These are phyloP conservation scores for Trimorus sp. DNA, from an alignment of 2,888 invertebrate species.

Conservation along the genomic window DNA sequence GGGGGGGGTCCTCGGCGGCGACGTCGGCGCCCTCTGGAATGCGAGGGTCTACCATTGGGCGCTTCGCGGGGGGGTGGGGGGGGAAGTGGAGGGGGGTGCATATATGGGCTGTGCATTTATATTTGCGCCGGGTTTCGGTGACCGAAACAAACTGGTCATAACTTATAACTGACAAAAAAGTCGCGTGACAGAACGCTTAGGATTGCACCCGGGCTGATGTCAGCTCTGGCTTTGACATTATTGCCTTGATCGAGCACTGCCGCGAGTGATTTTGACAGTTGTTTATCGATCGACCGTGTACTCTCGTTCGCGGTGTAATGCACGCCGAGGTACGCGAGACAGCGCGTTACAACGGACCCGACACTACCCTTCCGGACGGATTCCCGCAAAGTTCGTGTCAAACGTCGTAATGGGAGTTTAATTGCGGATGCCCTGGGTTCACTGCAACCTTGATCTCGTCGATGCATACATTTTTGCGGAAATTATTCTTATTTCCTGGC, in stretches of 20 bases:
- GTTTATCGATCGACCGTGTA: constrained; percentile 52
- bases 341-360: constrained; percentile 27
- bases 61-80: too few relatives aligned
- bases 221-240: constrained; percentile 50
- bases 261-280: constrained; percentile 62
- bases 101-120: background rate
- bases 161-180: constrained; percentile 25
- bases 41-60: too few relatives aligned
- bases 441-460: too few relatives aligned
- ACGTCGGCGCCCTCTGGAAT: too few relatives aligned
- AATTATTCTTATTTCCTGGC: too few relatives aligned
- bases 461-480: too few relatives aligned
- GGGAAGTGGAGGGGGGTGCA: too few relatives aligned
- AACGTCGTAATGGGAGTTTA: constrained; percentile 2
- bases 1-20: too few relatives aligned
- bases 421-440: too few relatives aligned
- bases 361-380: constrained; percentile 20
- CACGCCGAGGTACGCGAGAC: constrained; percentile 27
- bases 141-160: constrained; percentile 24
- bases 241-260: constrained; percentile 55
- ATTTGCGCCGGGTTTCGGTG: constrained; percentile 1
- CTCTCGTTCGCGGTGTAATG: constrained; percentile 34
- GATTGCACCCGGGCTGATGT: constrained; percentile 15
- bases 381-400: constrained; percentile 17
- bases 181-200: constrained; percentile 7